Conservation (phyloP, 2,888 invertebrate species). For the Watsonalla cultraria region DNA sequence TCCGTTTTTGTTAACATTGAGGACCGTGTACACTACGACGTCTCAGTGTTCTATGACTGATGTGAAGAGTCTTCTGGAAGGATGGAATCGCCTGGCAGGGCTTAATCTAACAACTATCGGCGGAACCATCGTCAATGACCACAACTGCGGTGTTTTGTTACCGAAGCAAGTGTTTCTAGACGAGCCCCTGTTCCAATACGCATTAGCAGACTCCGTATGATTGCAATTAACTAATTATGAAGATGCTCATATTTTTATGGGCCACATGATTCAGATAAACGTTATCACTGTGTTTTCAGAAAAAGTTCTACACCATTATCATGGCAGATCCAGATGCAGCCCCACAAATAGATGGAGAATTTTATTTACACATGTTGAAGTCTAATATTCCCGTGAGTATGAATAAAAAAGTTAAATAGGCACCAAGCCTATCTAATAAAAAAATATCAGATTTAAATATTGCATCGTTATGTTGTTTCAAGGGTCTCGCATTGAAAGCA, state of each 20-base stretch:
- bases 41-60: slow-evolving; percentile 49
- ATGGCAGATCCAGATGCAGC: slow-evolving; percentile 72
- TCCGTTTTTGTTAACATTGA: slow-evolving; percentile 13
- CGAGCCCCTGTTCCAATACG: slow-evolving; percentile 63
- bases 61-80: slow-evolving; percentile 59
- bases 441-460: not conserved
- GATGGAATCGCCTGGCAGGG: slow-evolving; percentile 57
- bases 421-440: no score
- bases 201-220: slow-evolving; percentile 56
- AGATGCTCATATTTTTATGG: not conserved
- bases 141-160: slow-evolving; percentile 66
- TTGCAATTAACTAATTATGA: not conserved
- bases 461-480: not conserved
- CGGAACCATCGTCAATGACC: slow-evolving; percentile 67
- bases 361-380: slow-evolving; percentile 70
- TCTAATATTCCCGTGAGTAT: slow-evolving; percentile 70
- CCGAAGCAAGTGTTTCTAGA: slow-evolving; percentile 70
- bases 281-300: slow-evolving; percentile 44
- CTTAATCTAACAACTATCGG: slow-evolving; percentile 63
- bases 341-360: slow-evolving; percentile 62
- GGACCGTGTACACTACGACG: slow-evolving; percentile 20
- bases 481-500: slow-evolving; percentile 62
- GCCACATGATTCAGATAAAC: not conserved
- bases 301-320: slow-evolving; percentile 69
- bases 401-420: no score